Evolutionary conservation across 2,113 vertebrate genomes (phyloP), one percentile per base, ranked within the genome.

Genomic region (Egretta garzetta): DNA sequence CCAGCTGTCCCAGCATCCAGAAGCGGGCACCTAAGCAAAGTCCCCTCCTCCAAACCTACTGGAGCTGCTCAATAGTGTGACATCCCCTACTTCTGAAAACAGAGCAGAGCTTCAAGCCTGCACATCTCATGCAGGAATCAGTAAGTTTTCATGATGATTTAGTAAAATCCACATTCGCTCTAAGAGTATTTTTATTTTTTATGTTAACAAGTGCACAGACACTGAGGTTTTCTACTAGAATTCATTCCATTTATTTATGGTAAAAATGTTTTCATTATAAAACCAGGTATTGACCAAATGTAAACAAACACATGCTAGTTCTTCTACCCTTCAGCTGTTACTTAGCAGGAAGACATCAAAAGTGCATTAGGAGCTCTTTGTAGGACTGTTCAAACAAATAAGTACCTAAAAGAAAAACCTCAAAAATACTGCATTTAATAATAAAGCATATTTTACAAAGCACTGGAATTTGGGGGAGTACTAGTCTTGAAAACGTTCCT

Each of bases 1-100:
- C 23, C 56, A 53, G 62, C 58, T 55, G 23, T 10, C 11, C 1
- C 1, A 35, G 26, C 0, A 0, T 21, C 12, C 80, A 6, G 2
- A 83, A 67, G 41, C 4, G 59, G 9, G 15, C 33, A 59, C 20
- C 43, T 15, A 43, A 49, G 32, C 30, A 53, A 80, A 73, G 26
- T 62, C 17, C 28, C 5, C 45, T 60, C 43, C 39, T 37, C 59
- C 72, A 94, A 39, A 35, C 26, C n/a, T 43, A 12, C 9, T 13
- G 37, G 12, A 81, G 60, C 30, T 47, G 55, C 83, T 80, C 10
- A 1, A 1, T 8, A 64, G n/a, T 0, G 1, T 7, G 11, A 50
- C 6, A 8, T 21, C 47, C 32, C 28, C 22, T 50, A 47, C 41
- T 63, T 67, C 83, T 23, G 7, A 67, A 76, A 91, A n/a, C 15